A percentile compares a stretch with the other conserved stretches of the same genome.
Conservation (phyloP, 2,113 vertebrate genomes). For the Pelecanoides urinatrix region DNA sequence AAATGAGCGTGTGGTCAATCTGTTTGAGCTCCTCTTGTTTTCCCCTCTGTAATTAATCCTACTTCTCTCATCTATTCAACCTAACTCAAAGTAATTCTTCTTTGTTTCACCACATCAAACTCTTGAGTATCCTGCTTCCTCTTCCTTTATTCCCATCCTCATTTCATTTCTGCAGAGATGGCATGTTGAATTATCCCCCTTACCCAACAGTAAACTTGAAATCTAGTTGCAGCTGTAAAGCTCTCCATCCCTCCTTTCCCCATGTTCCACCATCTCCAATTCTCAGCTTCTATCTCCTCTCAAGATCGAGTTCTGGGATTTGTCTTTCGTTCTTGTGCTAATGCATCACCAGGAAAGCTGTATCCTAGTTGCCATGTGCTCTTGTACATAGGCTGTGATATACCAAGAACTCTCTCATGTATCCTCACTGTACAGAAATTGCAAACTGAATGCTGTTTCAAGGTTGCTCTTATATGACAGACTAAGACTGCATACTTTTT, state of each 20-base stretch:
- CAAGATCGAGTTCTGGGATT: neutral
- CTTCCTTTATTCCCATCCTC: neutral
- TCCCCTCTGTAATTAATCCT: neutral
- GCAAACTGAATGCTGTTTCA: neutral
- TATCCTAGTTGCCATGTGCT: neutral
- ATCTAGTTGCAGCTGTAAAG: neutral
- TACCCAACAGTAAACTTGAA: neutral
- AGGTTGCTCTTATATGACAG: neutral
- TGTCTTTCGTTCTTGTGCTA: neutral
- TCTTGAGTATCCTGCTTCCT: neutral
- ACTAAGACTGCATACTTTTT: neutral
- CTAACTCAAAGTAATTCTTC: neutral
- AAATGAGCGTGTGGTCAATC: neutral
- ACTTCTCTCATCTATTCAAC: neutral
- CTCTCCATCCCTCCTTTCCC: neutral
- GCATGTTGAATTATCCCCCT: neutral
- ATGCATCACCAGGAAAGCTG: neutral
- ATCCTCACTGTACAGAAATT: neutral
- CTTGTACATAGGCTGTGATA: neutral
- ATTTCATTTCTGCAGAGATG: neutral
- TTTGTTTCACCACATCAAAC: neutral
- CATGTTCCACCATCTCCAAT: neutral
- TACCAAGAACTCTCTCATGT: neutral
- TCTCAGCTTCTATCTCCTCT: neutral
- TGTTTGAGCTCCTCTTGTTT: neutral